Evolutionary conservation across 2,797 vertebrate genomes (phyloP).

Genomic region (Periparus ater): DNA sequence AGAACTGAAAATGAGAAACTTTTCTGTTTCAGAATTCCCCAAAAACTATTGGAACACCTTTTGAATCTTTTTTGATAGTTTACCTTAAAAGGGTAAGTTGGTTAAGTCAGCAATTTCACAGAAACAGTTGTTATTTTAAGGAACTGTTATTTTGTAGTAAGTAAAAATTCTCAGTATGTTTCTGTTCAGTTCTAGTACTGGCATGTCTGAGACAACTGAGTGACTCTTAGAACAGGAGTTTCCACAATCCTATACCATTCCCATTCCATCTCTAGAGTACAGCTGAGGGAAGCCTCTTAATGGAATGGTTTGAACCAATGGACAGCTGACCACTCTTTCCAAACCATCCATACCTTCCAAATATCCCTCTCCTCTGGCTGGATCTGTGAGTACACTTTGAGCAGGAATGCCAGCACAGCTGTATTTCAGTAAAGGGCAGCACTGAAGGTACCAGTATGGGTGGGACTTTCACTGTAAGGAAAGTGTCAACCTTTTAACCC

Average conservation of each 20-base stretch:
- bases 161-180: background rate
- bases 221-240: background rate
- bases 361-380: background rate
- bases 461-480: background rate
- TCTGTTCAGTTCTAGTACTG: background rate
- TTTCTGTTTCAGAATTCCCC: background rate
- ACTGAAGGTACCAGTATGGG: background rate
- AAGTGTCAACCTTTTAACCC: background rate
- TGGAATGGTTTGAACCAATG: background rate
- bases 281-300: background rate
- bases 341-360: background rate
- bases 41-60: background rate
- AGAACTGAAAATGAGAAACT: background rate
- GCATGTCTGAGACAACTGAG: background rate
- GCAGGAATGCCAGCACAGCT: background rate
- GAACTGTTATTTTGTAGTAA: background rate
- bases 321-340: background rate
- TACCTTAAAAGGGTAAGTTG: background rate
- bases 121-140: background rate
- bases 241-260: accelerated
- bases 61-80: background rate
- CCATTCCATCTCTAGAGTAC: background rate
- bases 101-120: background rate
- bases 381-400: background rate
- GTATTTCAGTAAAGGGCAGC: background rate